Percentiles rank a stretch among this genome's conserved stretches.
These are phyloP conservation scores for Columba guinea DNA, from an alignment of 2,797 vertebrate genomes.

Conservation along the genomic window DNA sequence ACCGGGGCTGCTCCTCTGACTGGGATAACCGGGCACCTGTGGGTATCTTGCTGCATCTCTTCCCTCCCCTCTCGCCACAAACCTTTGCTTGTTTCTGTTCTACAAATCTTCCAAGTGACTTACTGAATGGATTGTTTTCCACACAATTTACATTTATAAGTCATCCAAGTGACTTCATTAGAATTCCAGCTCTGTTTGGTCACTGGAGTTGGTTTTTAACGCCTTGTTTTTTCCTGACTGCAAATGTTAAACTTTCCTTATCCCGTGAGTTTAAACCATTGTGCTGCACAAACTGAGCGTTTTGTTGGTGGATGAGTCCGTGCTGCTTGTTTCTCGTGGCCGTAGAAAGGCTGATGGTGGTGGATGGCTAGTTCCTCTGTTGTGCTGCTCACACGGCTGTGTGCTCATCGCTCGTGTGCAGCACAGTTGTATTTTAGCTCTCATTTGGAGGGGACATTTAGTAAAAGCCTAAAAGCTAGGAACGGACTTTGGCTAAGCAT, in stretches of 20 bases:
- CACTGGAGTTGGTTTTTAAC: neutral
- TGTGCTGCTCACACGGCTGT: neutral
- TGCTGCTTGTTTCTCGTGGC: neutral
- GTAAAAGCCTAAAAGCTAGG: neutral
- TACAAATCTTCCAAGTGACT: neutral
- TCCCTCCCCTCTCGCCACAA: conserved; percentile 6
- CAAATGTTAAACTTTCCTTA: neutral
- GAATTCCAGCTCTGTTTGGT: neutral
- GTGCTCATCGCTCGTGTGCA: neutral
- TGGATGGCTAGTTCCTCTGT: neutral
- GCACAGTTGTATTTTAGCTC: neutral
- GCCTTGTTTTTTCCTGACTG: neutral
- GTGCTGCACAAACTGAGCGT: rapidly evolving
- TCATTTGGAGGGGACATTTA: neutral
- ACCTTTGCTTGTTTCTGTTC: neutral
- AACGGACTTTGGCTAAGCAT: neutral
- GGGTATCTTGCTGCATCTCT: neutral
- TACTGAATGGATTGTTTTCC: conserved; percentile 20
- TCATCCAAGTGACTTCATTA: neutral
- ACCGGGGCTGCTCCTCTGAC: neutral
- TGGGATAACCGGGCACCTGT: conserved; percentile 27
- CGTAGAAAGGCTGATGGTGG: neutral
- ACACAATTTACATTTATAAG: neutral
- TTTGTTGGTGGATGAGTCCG: neutral
- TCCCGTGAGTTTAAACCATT: rapidly evolving